Base-by-base conservation (phyloP, 2,888 invertebrate species). In the Atrina japonica region DNA sequence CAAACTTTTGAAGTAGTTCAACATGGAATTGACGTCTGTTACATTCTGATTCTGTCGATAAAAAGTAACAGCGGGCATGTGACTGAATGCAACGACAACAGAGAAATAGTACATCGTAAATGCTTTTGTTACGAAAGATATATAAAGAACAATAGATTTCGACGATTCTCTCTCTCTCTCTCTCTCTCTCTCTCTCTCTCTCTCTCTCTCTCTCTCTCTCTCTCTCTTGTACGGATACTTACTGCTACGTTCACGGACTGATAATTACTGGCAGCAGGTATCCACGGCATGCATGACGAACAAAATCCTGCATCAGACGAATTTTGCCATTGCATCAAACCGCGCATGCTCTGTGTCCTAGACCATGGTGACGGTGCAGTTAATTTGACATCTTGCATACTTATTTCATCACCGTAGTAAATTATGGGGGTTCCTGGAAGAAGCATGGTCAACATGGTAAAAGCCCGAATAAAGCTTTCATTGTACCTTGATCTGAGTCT, bases 391-490 rank as follows among this genome's bases (percentile, higher is more conserved):
- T 78, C 73, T 3, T 41, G 68, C 94, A 96, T 95, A 21, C 95
- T 96, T 59, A 96, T 94, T 92, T 97, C 97, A 89, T 96, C 96
- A 0, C 96, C 97, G 82, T 96, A 95, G 85, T 97, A 97, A 0
- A 96, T 94, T 1, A 97, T 93, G 0, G 96, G 95, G 7, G 95
- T 94, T 50, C 97, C 97, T 0, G 97, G 97, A 59, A 98, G 91
- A 40, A 96, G 86, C 88, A 96, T 92, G 14, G 94, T 91, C 63
- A 97, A 87, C 94, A 97, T 96, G 84, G 95, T 95, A 85, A 96
- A 93, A 14, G 94, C 93, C 25, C 76, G 71, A n/a, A 82, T 76
- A 23, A 75, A 75, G 43, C 73, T 76, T 5, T 76, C 64, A 21
- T 77, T 76, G 41, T 83, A 74, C 40, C 85, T 74, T 21, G 73